Percentiles rank a stretch among this genome's conserved stretches.
These are phyloP conservation scores for Chanos chanos DNA, from an alignment of 2,797 vertebrate species.

Conservation along the genomic window DNA sequence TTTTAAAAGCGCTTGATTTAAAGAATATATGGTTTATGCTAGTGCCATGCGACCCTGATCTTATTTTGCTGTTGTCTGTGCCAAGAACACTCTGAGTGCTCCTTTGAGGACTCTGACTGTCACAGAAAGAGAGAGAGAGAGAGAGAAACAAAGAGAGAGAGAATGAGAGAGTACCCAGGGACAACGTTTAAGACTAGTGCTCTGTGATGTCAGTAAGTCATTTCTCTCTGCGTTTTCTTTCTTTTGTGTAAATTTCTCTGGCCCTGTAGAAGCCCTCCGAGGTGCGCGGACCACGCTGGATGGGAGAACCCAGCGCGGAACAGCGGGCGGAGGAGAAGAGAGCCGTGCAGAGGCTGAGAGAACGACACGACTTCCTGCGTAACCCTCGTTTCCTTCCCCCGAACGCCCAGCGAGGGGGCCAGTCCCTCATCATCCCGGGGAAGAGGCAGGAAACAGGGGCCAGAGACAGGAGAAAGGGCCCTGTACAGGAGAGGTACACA, in stretches of 20 bases:
- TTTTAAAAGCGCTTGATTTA: no score
- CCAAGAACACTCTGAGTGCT: no score
- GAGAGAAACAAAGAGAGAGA: no score
- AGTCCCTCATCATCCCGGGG: constrained; percentile 71
- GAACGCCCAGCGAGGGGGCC: constrained; percentile 62
- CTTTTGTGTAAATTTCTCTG: constrained; percentile 20
- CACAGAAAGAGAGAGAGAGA: no score
- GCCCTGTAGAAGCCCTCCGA: constrained; percentile 50
- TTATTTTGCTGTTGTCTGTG: no score
- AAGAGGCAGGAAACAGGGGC: constrained; percentile 48
- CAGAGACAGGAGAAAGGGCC: constrained; percentile 25
- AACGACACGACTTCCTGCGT: constrained; percentile 71
- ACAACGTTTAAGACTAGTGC: no score
- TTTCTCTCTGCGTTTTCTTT: not conserved
- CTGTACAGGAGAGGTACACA: constrained; percentile 69
- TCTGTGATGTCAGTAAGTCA: no score
- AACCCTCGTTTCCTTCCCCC: constrained; percentile 86
- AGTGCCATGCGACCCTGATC: no score
- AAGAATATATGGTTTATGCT: no score
- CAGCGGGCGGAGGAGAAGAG: constrained; percentile 50
- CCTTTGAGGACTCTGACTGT: no score
- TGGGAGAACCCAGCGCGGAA: constrained; percentile 46
- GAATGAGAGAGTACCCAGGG: no score
- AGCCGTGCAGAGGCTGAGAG: constrained; percentile 64
- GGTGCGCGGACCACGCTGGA: constrained; percentile 55